These are phyloP conservation scores for Antheraea yamamai DNA, from an alignment of 2,888 invertebrate genomes.

Conservation along the genomic window DNA sequence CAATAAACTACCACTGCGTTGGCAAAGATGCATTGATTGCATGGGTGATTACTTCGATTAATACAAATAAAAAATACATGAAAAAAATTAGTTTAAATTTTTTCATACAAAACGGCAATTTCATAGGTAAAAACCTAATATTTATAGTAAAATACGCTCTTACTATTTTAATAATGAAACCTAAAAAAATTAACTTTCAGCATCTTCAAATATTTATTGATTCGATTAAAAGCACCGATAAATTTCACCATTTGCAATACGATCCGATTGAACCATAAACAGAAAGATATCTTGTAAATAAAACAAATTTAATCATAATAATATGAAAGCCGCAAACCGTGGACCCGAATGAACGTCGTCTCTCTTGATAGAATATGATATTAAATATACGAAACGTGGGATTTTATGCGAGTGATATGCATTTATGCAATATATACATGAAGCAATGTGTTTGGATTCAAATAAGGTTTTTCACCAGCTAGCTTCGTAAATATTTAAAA, in stretches of 20 bases:
- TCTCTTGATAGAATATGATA: not conserved
- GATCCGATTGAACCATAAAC: not conserved
- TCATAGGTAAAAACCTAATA: no score
- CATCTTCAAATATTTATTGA: not conserved
- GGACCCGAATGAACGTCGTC: not conserved
- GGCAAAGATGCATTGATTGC: no score
- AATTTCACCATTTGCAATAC: not conserved
- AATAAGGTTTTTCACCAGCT: not conserved
- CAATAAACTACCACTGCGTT: no score
- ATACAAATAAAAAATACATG: no score
- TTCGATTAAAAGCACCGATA: not conserved
- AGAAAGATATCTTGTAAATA: constrained; percentile 1
- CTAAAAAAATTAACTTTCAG: not conserved
- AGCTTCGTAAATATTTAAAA: no score
- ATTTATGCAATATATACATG: not conserved
- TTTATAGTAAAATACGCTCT: no score
- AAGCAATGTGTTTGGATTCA: not conserved
- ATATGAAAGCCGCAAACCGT: not conserved
- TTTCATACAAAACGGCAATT: no score
- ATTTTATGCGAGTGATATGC: not conserved
- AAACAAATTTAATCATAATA: constrained; percentile 14
- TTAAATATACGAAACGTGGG: not conserved
- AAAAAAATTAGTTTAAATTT: no score
- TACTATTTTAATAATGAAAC: not conserved
- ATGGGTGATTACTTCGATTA: no score